phyloP scores from a whole-genome alignment of 2,113 vertebrate species.

The Rhabdornis inornatus region DNA sequence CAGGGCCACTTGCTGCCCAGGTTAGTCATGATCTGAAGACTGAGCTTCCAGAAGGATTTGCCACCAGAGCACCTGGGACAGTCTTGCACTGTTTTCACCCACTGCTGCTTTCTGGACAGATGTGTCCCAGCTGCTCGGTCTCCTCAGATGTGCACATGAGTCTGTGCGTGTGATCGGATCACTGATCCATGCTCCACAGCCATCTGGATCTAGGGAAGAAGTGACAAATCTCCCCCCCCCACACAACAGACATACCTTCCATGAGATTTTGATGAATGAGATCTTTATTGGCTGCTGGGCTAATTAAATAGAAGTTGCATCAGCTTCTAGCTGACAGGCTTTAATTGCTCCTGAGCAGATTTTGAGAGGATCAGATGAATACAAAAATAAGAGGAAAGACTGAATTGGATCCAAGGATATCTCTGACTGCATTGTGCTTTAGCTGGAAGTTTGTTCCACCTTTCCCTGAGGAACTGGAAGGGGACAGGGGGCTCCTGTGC shows the following conservation, averaged over 20 bases:
- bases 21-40: background rate
- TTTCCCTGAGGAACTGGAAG: background rate
- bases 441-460: background rate
- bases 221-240: background rate
- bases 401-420: background rate
- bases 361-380: constrained; percentile 56
- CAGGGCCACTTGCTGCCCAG: background rate
- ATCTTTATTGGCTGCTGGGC: constrained; percentile 54
- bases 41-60: background rate
- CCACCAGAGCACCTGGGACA: background rate
- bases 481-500: background rate
- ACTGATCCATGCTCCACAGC: background rate
- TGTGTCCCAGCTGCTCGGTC: background rate
- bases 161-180: background rate
- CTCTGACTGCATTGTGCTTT: background rate
- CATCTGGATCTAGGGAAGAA: constrained; percentile 15
- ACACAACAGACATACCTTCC: background rate
- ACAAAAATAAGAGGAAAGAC: constrained; percentile 18
- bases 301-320: constrained; percentile 69
- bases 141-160: background rate
- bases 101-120: background rate
- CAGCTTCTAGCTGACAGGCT: constrained; percentile 53
- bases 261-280: constrained; percentile 52
- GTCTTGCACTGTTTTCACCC: background rate
- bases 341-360: constrained; percentile 57